Base-by-base conservation (phyloP, 2,113 vertebrate genomes). In the Hippoglossus stenolepis region DNA sequence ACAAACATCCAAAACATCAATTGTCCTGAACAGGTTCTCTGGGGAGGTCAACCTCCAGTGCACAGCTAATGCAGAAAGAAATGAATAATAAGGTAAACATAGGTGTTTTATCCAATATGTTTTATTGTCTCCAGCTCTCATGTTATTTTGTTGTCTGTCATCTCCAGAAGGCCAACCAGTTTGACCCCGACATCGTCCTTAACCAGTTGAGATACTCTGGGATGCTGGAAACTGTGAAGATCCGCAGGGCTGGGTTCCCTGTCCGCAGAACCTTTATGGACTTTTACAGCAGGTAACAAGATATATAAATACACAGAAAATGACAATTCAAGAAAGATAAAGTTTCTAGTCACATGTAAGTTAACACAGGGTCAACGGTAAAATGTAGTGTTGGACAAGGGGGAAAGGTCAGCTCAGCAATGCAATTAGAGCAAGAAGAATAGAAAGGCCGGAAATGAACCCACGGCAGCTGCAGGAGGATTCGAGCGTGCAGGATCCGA, bases 141-240 rank as follows among this genome's bases (percentile, higher is more conserved):
- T 65, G 0, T 15, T 60, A 15, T 45, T 66, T 49, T 73, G 17
- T 57, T 80, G 62, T 51, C 72, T 68, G 54, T 75, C 72, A 23
- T 43, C 49, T 54, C 23, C 83, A 97, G 97, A 95, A 95, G 0
- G 92, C 97, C 0, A 93, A 95, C 85, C 93, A 89, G 81, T 98
- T 97, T 85, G 94, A 93, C 81, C 93, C 95, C 4, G 95, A 94
- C 4, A 93, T 97, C 60, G 97, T 98, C 76, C 93, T 97, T 49
- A 98, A 97, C 82, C 97, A 98, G 91, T 82, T 98, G 60, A 92
- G 93, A 17, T 98, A 98, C 77, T 98, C 97, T 0, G 97, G 97
- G 69, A 98, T 98, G 96, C 84, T 98, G 89, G 96, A 98, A 89
- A 98, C 96, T 0, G 97, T 98, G 78, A 97, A 97, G 86, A 95